Evolutionary conservation across 2,888 invertebrate species (phyloP).

Genomic region (Pycnomerus fuliginosus): DNA sequence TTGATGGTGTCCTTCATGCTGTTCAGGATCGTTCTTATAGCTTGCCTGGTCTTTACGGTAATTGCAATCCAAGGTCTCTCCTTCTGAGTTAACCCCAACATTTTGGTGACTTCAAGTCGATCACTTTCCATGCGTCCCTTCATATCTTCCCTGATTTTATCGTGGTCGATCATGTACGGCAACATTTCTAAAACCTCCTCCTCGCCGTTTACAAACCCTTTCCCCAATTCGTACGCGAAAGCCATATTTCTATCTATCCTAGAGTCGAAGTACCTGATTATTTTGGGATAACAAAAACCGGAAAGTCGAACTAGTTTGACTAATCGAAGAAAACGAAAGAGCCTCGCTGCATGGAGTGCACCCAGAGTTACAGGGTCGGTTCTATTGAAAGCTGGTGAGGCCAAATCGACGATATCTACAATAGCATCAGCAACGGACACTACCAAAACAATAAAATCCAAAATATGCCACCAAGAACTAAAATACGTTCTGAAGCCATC

Average conservation of each 20-base stretch:
- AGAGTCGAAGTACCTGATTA: background rate
- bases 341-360: too few species aligned
- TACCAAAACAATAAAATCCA: background rate
- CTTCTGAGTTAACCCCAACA: conserved; percentile 4
- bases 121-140: background rate
- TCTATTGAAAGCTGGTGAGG: background rate
- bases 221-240: background rate
- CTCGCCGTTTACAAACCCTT: background rate
- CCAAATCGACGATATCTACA: background rate
- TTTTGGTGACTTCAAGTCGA: background rate
- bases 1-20: conserved; percentile 59
- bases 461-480: background rate
- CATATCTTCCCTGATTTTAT: background rate
- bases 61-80: conserved; percentile 60
- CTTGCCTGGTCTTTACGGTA: conserved; percentile 65
- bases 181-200: background rate
- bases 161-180: conserved; percentile 1
- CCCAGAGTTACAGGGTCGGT: too few species aligned
- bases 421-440: background rate
- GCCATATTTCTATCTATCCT: background rate
- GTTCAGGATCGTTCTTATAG: conserved; percentile 61
- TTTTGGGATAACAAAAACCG: background rate
- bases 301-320: background rate
- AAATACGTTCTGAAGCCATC: background rate
- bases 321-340: background rate